phyloP scores from a whole-genome alignment of 2,888 invertebrate species.

The Scaptomyza caliginosa region DNA sequence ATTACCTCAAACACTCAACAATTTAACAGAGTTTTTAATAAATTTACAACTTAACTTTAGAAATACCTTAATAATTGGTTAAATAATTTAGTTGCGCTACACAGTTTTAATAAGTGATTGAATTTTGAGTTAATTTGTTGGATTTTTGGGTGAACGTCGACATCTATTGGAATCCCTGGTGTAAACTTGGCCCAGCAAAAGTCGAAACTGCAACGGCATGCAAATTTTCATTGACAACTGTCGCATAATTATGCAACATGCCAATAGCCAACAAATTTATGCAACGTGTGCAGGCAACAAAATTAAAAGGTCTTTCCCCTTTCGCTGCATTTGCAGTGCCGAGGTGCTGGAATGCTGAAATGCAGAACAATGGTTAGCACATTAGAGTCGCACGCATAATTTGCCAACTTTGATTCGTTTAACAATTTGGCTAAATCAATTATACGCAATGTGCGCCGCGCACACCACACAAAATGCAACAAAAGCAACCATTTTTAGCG shows the following conservation, averaged over 20 bases:
- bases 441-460: constrained; percentile 53
- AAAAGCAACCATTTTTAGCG: constrained; percentile 47
- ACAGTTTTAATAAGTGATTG: constrained; percentile 39
- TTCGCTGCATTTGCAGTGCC: neutral
- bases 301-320: constrained; percentile 60
- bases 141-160: constrained; percentile 11
- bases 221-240: constrained; percentile 65
- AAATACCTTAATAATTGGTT: neutral
- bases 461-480: constrained; percentile 28
- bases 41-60: neutral
- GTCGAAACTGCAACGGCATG: constrained; percentile 34
- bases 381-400: constrained; percentile 49
- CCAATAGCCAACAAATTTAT: constrained; percentile 58
- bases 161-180: constrained; percentile 30
- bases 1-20: neutral
- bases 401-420: constrained; percentile 66
- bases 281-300: constrained; percentile 57
- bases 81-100: neutral
- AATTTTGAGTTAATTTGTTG: constrained; percentile 32
- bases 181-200: constrained; percentile 29
- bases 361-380: constrained; percentile 6
- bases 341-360: constrained; percentile 8
- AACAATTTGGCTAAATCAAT: constrained; percentile 78
- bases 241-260: constrained; percentile 63
- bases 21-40: no score